Conservation (phyloP, 2,797 vertebrate species). For the Enteromius trimaculatus region DNA sequence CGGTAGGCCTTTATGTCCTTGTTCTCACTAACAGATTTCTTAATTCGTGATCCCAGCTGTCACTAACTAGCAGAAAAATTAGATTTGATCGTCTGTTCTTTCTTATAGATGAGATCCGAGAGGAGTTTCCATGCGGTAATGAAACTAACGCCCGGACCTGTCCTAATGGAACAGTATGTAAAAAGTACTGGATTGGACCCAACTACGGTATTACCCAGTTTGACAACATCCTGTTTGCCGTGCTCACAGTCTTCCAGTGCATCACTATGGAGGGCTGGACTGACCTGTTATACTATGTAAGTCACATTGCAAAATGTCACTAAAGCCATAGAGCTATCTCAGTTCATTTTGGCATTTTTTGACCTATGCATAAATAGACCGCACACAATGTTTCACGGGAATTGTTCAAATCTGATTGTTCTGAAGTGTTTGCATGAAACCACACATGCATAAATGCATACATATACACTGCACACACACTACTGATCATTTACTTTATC, state of each 20-base stretch:
- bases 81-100: background rate
- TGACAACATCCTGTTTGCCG: slow-evolving; percentile 96
- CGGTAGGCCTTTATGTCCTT: slow-evolving; percentile 60
- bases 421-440: background rate
- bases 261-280: slow-evolving; percentile 99
- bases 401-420: background rate
- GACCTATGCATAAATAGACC: background rate
- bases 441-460: background rate
- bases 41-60: background rate
- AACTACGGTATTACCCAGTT: slow-evolving; percentile 97
- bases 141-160: slow-evolving; percentile 85
- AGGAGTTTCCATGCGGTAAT: slow-evolving; percentile 87
- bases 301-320: slow-evolving; percentile 53
- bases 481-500: background rate
- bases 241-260: slow-evolving; percentile 96
- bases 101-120: slow-evolving; percentile 83
- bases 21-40: background rate
- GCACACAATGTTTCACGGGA: background rate
- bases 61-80: background rate
- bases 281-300: slow-evolving; percentile 91
- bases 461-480: background rate
- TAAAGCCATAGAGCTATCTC: background rate
- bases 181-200: slow-evolving; percentile 89
- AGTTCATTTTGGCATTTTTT: background rate
- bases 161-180: slow-evolving; percentile 87